Conservation (phyloP, 1,140 invertebrate genomes). For the Drosophila guanche region DNA sequence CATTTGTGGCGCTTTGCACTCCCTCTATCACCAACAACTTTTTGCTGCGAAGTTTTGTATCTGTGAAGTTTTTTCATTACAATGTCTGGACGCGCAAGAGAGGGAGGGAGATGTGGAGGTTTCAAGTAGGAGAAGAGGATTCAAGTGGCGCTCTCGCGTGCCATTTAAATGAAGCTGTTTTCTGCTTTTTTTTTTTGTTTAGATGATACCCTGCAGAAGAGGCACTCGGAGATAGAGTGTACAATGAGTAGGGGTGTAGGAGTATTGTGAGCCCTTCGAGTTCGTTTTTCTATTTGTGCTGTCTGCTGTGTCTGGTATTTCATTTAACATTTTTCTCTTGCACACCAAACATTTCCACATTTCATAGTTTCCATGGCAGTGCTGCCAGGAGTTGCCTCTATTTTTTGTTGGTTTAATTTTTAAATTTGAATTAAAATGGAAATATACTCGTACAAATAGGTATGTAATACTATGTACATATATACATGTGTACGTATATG, state of each 20-base stretch:
- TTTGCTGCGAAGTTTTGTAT: constrained; percentile 19
- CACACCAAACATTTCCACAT: constrained; percentile 19
- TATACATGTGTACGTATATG: not conserved
- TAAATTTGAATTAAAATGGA: constrained; percentile 33
- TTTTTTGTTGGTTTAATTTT: constrained; percentile 5
- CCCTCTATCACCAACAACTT: constrained; percentile 18
- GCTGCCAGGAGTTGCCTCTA: constrained; percentile 10
- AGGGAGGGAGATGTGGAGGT: not conserved
- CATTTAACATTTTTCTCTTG: constrained; percentile 62
- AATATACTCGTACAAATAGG: not conserved
- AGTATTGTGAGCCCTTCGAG: not conserved
- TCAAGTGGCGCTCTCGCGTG: constrained; percentile 71
- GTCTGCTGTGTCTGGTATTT: constrained; percentile 61
- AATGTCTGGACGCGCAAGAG: constrained; percentile 35
- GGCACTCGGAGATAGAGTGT: too few species aligned
- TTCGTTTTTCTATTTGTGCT: constrained; percentile 42
- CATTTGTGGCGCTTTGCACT: constrained; percentile 37
- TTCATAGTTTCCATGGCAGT: constrained; percentile 60
- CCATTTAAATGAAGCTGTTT: constrained; percentile 79
- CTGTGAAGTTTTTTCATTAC: constrained; percentile 77
- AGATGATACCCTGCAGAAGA: too few species aligned
- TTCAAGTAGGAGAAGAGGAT: constrained; percentile 16
- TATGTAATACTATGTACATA: not conserved
- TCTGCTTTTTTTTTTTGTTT: constrained; percentile 29
- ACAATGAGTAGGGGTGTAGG: constrained; percentile 11